A percentile compares a stretch with the other conserved stretches of the same genome.
Evolutionary conservation across 2,888 invertebrate genomes (phyloP).

Genomic region (Tetrapedia diversipes): DNA sequence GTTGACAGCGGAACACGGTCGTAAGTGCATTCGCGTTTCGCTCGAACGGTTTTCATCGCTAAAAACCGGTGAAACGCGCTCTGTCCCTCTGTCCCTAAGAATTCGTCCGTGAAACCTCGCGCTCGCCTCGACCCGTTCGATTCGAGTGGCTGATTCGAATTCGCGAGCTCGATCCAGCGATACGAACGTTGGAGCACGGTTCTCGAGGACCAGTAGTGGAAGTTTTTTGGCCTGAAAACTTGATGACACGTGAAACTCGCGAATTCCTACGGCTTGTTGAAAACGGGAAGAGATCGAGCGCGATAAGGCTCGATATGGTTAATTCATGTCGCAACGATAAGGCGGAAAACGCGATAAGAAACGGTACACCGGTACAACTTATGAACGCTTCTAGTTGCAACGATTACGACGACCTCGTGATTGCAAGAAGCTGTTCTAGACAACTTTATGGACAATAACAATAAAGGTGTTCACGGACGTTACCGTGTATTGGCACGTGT

Average conservation of each 20-base stretch:
- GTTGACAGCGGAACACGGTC: conserved; percentile 25
- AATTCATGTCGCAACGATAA: conserved; percentile 53
- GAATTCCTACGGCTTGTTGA: neutral
- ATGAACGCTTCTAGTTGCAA: conserved; percentile 25
- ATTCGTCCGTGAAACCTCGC: neutral
- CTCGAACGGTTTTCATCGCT: neutral
- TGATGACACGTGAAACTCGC: neutral
- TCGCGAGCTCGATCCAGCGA: neutral
- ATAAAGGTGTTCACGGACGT: neutral
- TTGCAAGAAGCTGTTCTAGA: neutral
- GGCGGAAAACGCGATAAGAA: conserved; percentile 40
- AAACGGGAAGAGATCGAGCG: conserved; percentile 9
- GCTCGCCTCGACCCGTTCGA: neutral
- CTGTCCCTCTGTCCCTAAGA: neutral
- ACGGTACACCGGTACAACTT: conserved; percentile 28
- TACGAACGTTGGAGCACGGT: neutral
- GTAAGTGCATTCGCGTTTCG: conserved; percentile 25
- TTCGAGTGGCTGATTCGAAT: neutral
- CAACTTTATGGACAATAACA: neutral
- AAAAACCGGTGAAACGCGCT: neutral
- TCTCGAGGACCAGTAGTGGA: neutral
- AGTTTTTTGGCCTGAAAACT: neutral
- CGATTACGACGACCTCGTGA: neutral
- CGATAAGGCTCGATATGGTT: conserved; percentile 45
- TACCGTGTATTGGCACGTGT: neutral